A percentile compares a stretch with the other conserved stretches of the same genome.
phyloP scores from a whole-genome alignment of 2,797 vertebrate genomes.

The Bradypus variegatus region DNA sequence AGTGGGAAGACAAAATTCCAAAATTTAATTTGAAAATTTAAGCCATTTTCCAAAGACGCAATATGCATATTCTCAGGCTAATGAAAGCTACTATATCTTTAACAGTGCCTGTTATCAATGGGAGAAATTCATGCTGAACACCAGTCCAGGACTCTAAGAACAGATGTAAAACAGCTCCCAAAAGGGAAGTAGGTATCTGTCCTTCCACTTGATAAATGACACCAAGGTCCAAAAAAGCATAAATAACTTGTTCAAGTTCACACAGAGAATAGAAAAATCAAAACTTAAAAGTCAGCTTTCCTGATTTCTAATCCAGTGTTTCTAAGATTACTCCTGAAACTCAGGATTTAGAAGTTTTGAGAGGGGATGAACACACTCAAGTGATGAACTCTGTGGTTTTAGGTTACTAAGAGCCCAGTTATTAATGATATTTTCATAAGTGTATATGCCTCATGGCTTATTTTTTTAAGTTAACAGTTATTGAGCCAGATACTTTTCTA shows the following conservation, averaged over 20 bases:
- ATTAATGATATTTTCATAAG: neutral
- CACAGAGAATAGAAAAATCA: neutral
- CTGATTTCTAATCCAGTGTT: neutral
- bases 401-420: neutral
- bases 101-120: neutral
- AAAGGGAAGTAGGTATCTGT: neutral
- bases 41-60: neutral
- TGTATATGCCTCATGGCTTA: neutral
- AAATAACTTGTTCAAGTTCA: neutral
- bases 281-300: neutral
- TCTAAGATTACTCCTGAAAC: neutral
- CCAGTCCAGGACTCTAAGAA: neutral
- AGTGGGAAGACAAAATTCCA: neutral
- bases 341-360: neutral
- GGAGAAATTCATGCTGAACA: neutral
- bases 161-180: neutral
- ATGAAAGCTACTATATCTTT: neutral
- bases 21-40: conserved; percentile 2
- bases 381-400: neutral
- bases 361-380: neutral
- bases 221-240: neutral
- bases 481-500: neutral
- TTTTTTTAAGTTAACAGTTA: neutral
- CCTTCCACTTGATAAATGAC: neutral
- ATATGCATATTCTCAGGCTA: neutral